phyloP scores from a whole-genome alignment of 2,113 vertebrate species.

The Arothron firmamentum region DNA sequence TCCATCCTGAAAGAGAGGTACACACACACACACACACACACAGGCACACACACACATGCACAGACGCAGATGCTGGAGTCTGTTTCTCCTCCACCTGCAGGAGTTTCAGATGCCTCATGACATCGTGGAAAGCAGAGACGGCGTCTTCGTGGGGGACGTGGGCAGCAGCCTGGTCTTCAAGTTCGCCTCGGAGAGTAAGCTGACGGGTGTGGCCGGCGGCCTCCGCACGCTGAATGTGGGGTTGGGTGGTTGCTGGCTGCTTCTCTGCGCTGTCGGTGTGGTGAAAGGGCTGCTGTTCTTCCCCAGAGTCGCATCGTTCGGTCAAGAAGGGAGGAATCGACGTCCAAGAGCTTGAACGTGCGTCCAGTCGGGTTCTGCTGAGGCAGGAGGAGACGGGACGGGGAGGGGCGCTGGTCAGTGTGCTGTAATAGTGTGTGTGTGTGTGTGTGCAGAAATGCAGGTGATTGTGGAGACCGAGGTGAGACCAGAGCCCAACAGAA shows the following conservation, averaged over 20 bases:
- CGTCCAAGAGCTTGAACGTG: constrained; percentile 89
- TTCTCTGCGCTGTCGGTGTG: not conserved
- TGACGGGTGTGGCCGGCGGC: not conserved
- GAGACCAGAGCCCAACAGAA: constrained; percentile 72
- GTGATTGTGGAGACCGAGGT: constrained; percentile 77
- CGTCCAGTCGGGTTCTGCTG: not conserved
- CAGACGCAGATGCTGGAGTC: not conserved
- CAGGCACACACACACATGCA: not conserved
- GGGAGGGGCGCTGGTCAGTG: too few species aligned
- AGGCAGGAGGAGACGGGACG: not conserved
- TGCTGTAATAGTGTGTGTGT: not conserved
- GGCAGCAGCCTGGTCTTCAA: constrained; percentile 80
- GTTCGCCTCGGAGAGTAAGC: constrained; percentile 85
- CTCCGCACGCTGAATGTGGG: too few species aligned
- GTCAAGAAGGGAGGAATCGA: constrained; percentile 97
- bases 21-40: constrained; percentile 2
- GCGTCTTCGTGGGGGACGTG: constrained; percentile 83
- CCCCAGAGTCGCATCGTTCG: constrained; percentile 90
- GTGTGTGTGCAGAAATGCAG: constrained; percentile 77
- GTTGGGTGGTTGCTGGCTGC: not conserved
- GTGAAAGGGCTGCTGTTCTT: not conserved
- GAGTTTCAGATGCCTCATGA: constrained; percentile 92
- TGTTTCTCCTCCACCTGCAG: constrained; percentile 61
- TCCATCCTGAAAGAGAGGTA: constrained; percentile 87
- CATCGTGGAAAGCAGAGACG: constrained; percentile 79